These are phyloP conservation scores for Rhinolophus sinicus DNA, from an alignment of 2,113 vertebrate species.

Conservation along the genomic window DNA sequence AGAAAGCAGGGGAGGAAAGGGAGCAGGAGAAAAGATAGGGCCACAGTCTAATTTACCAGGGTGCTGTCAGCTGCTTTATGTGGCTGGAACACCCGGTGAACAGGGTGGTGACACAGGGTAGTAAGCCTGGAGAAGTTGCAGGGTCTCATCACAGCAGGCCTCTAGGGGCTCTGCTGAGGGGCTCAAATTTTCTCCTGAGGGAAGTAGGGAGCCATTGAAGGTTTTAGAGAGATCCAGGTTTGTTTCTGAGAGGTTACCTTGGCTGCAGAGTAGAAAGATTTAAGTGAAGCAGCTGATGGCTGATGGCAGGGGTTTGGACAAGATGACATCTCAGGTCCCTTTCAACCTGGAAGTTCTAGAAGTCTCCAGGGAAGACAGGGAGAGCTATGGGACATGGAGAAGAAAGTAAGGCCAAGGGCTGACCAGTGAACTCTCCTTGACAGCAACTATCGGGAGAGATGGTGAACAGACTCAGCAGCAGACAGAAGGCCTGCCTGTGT, in stretches of 20 bases:
- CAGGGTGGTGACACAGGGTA: no score
- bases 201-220: background rate
- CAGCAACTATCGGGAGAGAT: background rate
- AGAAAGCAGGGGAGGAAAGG: background rate
- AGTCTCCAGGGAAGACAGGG: background rate
- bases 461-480: background rate
- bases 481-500: background rate
- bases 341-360: slow-evolving; percentile 22
- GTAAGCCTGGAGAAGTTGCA: background rate
- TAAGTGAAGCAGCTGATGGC: background rate
- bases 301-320: background rate
- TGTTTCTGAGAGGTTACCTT: background rate
- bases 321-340: background rate
- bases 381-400: background rate
- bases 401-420: background rate
- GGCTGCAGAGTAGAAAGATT: background rate
- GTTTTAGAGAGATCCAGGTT: background rate
- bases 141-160: background rate
- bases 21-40: background rate
- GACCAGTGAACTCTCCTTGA: background rate
- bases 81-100: background rate
- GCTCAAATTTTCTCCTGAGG: background rate
- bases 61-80: background rate
- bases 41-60: background rate
- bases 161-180: background rate